A percentile compares a stretch with the other conserved stretches of the same genome.
Evolutionary conservation across 2,888 invertebrate genomes (phyloP).

Genomic region (Chaitophorus viminalis): DNA sequence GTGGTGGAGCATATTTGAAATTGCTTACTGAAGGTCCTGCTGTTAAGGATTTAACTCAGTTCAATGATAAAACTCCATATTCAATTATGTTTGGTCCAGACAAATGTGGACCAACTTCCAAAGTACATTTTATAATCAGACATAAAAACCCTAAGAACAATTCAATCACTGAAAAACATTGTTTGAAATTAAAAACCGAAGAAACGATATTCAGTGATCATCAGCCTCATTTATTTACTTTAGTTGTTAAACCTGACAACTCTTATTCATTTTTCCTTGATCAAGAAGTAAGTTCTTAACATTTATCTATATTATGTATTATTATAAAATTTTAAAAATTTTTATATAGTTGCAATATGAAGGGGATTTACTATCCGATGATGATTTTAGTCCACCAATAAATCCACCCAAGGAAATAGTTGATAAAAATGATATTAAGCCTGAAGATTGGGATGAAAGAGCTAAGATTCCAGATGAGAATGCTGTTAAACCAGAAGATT

Average conservation of each 20-base stretch:
- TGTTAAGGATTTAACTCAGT: slow-evolving; percentile 79
- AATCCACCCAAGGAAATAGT: slow-evolving; percentile 92
- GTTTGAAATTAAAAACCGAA: slow-evolving; percentile 86
- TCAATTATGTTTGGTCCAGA: slow-evolving; percentile 99
- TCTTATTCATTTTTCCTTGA: slow-evolving; percentile 85
- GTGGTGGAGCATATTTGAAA: slow-evolving; percentile 98
- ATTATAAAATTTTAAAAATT: neutral
- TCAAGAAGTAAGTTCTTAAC: slow-evolving; percentile 70
- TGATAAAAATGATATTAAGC: slow-evolving; percentile 73
- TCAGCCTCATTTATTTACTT: slow-evolving; percentile 86
- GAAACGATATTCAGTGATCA: slow-evolving; percentile 81
- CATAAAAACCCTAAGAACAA: slow-evolving; percentile 95
- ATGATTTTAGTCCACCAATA: slow-evolving; percentile 81
- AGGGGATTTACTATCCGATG: slow-evolving; percentile 88
- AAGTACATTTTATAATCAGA: slow-evolving; percentile 92
- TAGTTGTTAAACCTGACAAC: slow-evolving; percentile 83
- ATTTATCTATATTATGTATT: slow-evolving; percentile 12
- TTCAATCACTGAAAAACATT: slow-evolving; percentile 91
- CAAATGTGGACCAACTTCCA: slow-evolving; percentile 96
- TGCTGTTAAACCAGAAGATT: slow-evolving; percentile 92
- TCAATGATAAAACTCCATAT: slow-evolving; percentile 96
- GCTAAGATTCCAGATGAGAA: slow-evolving; percentile 90
- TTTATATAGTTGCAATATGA: slow-evolving; percentile 69
- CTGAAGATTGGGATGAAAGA: slow-evolving; percentile 96
- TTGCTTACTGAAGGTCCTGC: slow-evolving; percentile 80